Evolutionary conservation across 2,113 vertebrate species (phyloP).

Genomic region (Deroptyus accipitrinus): DNA sequence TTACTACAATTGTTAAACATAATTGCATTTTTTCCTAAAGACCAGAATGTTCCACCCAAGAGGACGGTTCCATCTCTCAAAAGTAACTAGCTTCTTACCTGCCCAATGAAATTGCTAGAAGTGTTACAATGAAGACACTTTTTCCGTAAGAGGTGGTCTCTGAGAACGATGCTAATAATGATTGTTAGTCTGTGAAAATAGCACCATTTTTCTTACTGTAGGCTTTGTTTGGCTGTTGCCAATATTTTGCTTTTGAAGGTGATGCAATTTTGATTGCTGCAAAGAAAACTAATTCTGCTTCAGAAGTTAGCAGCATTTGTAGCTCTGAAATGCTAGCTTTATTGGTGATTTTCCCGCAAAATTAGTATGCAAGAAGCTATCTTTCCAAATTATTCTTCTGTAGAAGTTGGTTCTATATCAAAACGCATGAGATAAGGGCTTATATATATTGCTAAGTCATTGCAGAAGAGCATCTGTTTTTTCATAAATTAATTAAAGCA

Average conservation of each 20-base stretch:
- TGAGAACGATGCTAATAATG: background rate
- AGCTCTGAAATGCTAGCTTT: background rate
- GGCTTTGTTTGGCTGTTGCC: background rate
- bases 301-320: background rate
- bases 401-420: background rate
- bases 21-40: background rate
- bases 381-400: background rate
- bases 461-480: background rate
- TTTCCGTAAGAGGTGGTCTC: background rate
- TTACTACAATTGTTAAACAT: background rate
- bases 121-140: background rate
- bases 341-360: background rate
- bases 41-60: background rate
- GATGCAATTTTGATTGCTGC: background rate
- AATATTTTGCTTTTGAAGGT: background rate
- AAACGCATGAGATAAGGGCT: background rate
- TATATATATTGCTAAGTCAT: background rate
- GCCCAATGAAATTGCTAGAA: background rate
- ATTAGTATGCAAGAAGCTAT: background rate
- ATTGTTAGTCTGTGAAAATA: background rate
- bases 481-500: conserved; percentile 17
- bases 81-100: background rate
- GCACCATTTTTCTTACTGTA: background rate
- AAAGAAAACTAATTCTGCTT: background rate
- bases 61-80: background rate